Base-by-base conservation (phyloP, 2,797 vertebrate species). In the Lithobates pipiens region DNA sequence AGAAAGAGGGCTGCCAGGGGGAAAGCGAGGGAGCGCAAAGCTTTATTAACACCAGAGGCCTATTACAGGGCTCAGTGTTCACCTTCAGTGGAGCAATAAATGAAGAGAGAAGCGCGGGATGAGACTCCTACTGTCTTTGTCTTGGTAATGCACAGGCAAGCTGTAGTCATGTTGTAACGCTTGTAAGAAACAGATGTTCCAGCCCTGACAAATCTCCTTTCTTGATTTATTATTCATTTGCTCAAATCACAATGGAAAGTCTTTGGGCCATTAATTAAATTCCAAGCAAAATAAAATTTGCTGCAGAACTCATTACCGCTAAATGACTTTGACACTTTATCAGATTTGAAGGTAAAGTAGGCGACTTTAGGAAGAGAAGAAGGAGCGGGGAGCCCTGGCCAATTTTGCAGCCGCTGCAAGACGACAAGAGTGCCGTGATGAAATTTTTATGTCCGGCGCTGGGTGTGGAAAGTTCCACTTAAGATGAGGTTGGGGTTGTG, bases 71-170 rank as follows among this genome's bases (percentile, higher is more conserved):
- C 96, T 97, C 95, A 95, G 95, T 96, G 98, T 99, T 99, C 98
- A 97, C 97, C 97, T 99, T 98, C 98, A 99, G 90, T 98, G 97
- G 97, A 99, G 98, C 98, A 99, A 97, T 97, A 99, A 99, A 99
- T 99, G 97, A 99, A 99, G 96, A 97, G 95, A 93, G 96, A 92
- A 93, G 92, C 93, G 89, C 92, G 93, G 94, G 93, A 95, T 93
- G 93, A 95, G 95, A 96, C 96, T 96, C 96, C 96, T 96, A 95
- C 96, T 90, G 96, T 95, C 96, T 96, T 94, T 93, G 93, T 89
- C 91, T 94, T 92, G 93, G 94, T 92, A 93, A 95, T 93, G 94
- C 94, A 93, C 94, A 94, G 95, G 93, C 95, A 93, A 95, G 92
- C 93, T 92, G 93, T 95, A 94, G 92, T 94, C 94, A 92, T 96